Conservation (phyloP, 2,113 vertebrate genomes). For the Neolamprologus cancellatus region DNA sequence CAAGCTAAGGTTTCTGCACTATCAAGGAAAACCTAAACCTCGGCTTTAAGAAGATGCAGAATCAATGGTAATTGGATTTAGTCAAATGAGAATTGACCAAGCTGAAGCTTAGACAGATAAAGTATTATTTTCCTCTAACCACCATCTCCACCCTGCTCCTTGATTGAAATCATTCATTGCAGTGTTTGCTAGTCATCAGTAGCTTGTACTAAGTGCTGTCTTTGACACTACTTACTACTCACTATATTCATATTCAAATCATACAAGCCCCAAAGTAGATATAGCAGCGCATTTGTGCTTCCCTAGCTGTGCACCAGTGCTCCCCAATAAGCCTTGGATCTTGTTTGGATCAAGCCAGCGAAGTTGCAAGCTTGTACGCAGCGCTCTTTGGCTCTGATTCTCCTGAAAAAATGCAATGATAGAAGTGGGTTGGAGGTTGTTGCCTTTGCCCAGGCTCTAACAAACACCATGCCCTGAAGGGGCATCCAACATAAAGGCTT, state of each 20-base stretch:
- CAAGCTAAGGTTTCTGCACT: conserved; percentile 35
- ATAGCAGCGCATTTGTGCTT: conserved; percentile 1
- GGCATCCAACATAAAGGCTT: conserved; percentile 46
- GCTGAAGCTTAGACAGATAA: conserved; percentile 45
- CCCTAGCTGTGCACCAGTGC: not conserved
- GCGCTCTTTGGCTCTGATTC: conserved; percentile 28
- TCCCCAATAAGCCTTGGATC: conserved; percentile 26
- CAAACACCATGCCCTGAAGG: conserved; percentile 50
- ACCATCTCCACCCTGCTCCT: not conserved
- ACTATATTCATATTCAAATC: conserved; percentile 8
- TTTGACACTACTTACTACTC: not conserved
- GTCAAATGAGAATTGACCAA: conserved; percentile 59
- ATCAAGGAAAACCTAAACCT: conserved; percentile 55
- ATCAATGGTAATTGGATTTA: conserved; percentile 66
- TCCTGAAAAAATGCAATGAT: not conserved
- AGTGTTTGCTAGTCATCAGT: not conserved
- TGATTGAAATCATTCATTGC: conserved; percentile 8
- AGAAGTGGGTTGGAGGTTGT: conserved; percentile 25
- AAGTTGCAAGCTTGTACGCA: conserved; percentile 18
- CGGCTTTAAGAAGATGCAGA: conserved; percentile 32
- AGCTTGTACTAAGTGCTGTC: not conserved
- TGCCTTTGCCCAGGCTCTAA: conserved; percentile 49
- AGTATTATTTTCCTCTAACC: conserved; percentile 39
- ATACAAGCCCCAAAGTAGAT: not conserved
- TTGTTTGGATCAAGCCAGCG: conserved; percentile 26